phyloP scores from a whole-genome alignment of 2,113 vertebrate species.

The Hypanus sabinus region DNA sequence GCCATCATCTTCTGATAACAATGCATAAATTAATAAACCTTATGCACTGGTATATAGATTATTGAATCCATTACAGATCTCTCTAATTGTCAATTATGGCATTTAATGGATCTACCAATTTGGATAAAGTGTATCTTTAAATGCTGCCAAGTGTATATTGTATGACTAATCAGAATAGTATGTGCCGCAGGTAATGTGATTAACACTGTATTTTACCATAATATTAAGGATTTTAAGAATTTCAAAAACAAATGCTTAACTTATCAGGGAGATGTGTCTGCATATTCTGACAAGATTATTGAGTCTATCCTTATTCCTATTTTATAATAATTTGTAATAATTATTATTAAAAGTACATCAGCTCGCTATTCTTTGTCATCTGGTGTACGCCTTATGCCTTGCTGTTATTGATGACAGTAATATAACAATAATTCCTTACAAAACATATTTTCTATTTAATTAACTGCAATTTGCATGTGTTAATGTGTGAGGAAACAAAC shows the following conservation, averaged over 20 bases:
- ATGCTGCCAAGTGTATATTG: not conserved
- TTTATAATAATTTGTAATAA: not conserved
- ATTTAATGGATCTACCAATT: not conserved
- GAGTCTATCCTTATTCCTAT: not conserved
- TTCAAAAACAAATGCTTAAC: not conserved
- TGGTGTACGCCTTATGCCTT: not conserved
- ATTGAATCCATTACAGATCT: not conserved
- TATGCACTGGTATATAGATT: not conserved
- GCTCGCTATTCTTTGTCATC: not conserved
- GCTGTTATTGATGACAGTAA: conserved; percentile 18
- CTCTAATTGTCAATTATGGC: not conserved
- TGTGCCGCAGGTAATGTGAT: not conserved
- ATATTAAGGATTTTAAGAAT: not conserved
- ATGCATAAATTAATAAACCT: not conserved
- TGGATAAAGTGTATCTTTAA: not conserved
- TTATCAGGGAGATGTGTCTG: not conserved
- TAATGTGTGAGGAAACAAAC: not conserved
- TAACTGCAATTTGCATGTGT: conserved; percentile 29
- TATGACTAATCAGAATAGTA: not conserved
- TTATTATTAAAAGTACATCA: not conserved
- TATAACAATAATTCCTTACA: conserved; percentile 10
- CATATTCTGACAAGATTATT: not conserved
- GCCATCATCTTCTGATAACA: not conserved
- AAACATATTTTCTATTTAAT: conserved; percentile 31
- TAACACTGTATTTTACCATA: not conserved